Conservation (phyloP, 2,888 invertebrate genomes). For the Luffia ferchaultella region DNA sequence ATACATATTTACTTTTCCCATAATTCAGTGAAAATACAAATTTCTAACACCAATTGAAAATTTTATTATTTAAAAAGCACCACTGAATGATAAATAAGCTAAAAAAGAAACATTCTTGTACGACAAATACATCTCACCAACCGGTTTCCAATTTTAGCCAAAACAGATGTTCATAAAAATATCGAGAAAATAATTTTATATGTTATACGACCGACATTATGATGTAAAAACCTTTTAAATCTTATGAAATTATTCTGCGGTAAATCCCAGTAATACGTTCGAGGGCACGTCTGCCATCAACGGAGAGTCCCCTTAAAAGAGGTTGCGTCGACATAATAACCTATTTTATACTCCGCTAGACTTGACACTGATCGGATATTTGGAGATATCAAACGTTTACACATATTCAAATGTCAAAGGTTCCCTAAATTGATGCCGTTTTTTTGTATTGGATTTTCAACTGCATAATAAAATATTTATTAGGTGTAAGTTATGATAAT, state of each 20-base stretch:
- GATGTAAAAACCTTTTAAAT: neutral
- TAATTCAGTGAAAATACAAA: too few species aligned
- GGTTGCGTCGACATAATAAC: neutral
- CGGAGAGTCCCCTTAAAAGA: neutral
- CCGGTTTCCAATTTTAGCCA: too few species aligned
- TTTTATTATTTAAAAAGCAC: neutral
- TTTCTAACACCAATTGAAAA: too few species aligned
- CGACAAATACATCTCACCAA: neutral
- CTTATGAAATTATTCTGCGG: neutral
- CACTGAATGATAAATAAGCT: neutral
- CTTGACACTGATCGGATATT: too few species aligned
- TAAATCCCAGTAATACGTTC: neutral
- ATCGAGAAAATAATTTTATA: neutral
- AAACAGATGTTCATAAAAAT: neutral
- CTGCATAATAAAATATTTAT: too few species aligned
- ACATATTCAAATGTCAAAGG: too few species aligned
- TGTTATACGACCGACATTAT: neutral
- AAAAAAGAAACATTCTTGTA: neutral
- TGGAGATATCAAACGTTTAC: too few species aligned
- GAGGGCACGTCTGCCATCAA: neutral
- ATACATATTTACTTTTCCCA: too few species aligned
- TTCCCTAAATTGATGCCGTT: too few species aligned
- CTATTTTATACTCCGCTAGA: neutral
- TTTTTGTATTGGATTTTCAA: too few species aligned
- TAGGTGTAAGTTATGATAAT: too few species aligned